Base-by-base conservation (phyloP, 2,888 invertebrate genomes). In the Lochmaea crataegi region DNA sequence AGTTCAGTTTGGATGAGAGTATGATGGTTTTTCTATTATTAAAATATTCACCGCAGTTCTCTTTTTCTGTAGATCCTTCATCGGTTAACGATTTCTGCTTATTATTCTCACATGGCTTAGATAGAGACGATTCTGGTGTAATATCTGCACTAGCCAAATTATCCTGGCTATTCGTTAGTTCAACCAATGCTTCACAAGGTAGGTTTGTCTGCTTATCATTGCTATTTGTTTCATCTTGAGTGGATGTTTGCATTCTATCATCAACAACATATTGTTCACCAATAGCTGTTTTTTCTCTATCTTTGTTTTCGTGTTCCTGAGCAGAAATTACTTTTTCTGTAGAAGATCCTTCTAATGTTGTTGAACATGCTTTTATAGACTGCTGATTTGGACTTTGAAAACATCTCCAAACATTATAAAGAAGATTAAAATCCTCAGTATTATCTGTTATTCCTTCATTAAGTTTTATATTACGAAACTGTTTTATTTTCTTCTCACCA, bases 91-190 rank as follows among this genome's bases (percentile, higher is more conserved):
- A 22, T 22, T 22, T 22, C 2, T 22, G 22, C 22, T 2, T 22
- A 22, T 22, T 22, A 22, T 22, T 22, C 2, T 22, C 22, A 22
- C 22, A 22, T 22, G 22, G 22, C 22, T 41, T 41, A 41, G 3
- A 41, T 41, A 48, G 45, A 48, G 45, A 48, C 45, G 45, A 48
- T 48, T 48, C 45, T 48, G 45, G 45, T 48, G 45, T 48, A 48
- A 14, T 48, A 48, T 48, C 45, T 48, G 45, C 45, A 3, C 45
- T 48, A 48, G 45, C 45, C 45, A 48, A 48, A 14, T 48, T 48
- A 48, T 48, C 45, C 45, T 48, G 45, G 45, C 45, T 48, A 48
- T 48, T 48, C 45, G 45, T 48, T 48, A 48, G 12, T 48, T 48
- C 45, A 48, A 48, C 45, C 41, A 41, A 41, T 41, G 41, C 41